phyloP scores from a whole-genome alignment of 2,888 invertebrate genomes.

The Metallyticus violacea region DNA sequence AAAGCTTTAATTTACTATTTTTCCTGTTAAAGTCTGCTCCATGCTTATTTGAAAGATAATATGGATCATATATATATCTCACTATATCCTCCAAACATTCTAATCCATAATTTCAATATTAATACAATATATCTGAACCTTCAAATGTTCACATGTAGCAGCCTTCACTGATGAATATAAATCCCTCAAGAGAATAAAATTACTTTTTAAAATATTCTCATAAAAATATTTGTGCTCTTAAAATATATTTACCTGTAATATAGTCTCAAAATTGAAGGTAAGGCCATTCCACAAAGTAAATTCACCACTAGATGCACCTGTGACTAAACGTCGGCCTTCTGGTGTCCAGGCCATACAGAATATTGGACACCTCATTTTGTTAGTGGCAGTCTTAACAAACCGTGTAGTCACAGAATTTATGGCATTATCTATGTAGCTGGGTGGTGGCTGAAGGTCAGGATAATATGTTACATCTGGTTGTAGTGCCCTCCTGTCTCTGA shows the following conservation, averaged over 20 bases:
- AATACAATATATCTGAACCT: too few species aligned
- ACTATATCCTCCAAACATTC: too few species aligned
- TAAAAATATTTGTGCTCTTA: too few species aligned
- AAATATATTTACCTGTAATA: conserved; percentile 74
- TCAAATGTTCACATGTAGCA: too few species aligned
- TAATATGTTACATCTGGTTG: conserved; percentile 96
- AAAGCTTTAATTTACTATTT: too few species aligned
- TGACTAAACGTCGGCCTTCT: conserved; percentile 94
- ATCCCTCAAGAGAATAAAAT: too few species aligned
- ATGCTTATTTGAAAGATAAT: too few species aligned
- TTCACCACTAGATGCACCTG: conserved; percentile 98
- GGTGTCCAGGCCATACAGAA: conserved; percentile 99
- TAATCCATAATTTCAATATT: too few species aligned
- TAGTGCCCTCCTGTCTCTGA: conserved; percentile 80
- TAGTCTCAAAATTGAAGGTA: conserved; percentile 99
- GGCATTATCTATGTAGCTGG: conserved; percentile 91
- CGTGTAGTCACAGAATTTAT: conserved; percentile 69
- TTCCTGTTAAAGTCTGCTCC: too few species aligned
- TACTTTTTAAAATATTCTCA: too few species aligned
- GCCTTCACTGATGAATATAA: too few species aligned
- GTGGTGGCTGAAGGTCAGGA: conserved; percentile 89
- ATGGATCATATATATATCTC: too few species aligned
- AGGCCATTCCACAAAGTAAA: conserved; percentile 99
- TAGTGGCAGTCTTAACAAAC: conserved; percentile 98
- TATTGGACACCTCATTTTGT: conserved; percentile 99